phyloP scores from a whole-genome alignment of 1,140 invertebrate genomes.

The Sminthurides bifidus region DNA sequence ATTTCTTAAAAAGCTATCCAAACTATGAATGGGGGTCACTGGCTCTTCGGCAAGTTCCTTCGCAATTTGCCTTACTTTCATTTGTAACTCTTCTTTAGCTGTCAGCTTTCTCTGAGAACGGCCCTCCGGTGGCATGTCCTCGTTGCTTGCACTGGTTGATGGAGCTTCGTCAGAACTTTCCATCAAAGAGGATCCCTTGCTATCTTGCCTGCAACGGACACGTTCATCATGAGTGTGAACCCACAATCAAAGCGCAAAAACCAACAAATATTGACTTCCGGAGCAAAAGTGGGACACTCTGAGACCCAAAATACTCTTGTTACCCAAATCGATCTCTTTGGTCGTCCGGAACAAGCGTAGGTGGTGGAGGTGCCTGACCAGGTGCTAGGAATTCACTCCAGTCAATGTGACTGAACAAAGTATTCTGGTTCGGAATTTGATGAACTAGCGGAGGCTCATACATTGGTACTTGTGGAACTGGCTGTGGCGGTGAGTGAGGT shows the following conservation, averaged over 20 bases:
- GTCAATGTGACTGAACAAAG: conserved; percentile 28
- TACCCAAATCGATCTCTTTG: background rate
- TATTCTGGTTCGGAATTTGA: conserved; percentile 3
- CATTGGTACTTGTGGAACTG: background rate
- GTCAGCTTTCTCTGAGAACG: conserved; percentile 6
- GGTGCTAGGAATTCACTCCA: conserved; percentile 30
- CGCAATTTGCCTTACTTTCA: conserved; percentile 28
- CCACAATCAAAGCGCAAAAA: background rate
- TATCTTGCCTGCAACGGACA: background rate
- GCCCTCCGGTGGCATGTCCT: conserved; percentile 24
- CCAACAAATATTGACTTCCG: background rate
- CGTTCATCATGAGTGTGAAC: background rate
- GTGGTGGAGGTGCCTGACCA: conserved; percentile 23
- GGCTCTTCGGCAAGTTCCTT: conserved; percentile 21
- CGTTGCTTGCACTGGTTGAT: background rate
- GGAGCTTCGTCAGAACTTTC: background rate
- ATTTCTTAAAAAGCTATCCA: conserved; percentile 24
- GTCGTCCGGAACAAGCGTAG: conserved; percentile 15
- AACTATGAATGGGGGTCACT: conserved; percentile 4
- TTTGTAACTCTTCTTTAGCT: conserved; percentile 26
- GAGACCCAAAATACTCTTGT: background rate
- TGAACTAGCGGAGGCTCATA: background rate
- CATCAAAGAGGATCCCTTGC: background rate
- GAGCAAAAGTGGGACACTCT: background rate
- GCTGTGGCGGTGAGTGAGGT: background rate